Evolutionary conservation across 2,113 vertebrate species (phyloP).

Genomic region (Pachycephala philippinensis): DNA sequence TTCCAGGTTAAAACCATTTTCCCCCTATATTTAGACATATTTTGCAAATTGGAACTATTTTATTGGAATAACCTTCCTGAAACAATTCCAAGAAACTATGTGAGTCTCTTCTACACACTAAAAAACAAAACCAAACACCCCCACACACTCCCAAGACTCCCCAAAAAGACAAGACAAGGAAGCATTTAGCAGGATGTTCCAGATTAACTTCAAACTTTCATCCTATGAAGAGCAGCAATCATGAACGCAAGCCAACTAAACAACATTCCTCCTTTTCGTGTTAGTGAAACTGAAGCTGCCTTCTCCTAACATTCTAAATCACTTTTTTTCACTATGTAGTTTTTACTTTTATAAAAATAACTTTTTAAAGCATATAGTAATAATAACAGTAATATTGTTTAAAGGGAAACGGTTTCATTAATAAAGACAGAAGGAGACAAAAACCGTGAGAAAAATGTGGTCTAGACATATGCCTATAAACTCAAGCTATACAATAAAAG

Average conservation of each 20-base stretch:
- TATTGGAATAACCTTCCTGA: background rate
- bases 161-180: background rate
- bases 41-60: background rate
- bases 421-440: background rate
- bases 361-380: background rate
- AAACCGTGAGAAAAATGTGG: background rate
- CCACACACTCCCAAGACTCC: accelerated
- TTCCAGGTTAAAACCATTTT: too few species aligned
- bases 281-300: background rate
- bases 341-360: background rate
- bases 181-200: background rate
- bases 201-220: background rate
- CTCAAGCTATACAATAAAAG: background rate
- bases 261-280: background rate
- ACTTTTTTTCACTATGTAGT: background rate
- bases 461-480: background rate
- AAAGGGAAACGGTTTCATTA: background rate
- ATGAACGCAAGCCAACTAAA: background rate
- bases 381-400: background rate
- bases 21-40: background rate
- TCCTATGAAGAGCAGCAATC: background rate
- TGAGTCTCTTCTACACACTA: background rate
- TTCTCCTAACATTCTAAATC: background rate
- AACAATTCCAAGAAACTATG: background rate
- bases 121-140: background rate